Base-by-base conservation (phyloP, 1,140 invertebrate species). In the Andrena cerasifolii region DNA sequence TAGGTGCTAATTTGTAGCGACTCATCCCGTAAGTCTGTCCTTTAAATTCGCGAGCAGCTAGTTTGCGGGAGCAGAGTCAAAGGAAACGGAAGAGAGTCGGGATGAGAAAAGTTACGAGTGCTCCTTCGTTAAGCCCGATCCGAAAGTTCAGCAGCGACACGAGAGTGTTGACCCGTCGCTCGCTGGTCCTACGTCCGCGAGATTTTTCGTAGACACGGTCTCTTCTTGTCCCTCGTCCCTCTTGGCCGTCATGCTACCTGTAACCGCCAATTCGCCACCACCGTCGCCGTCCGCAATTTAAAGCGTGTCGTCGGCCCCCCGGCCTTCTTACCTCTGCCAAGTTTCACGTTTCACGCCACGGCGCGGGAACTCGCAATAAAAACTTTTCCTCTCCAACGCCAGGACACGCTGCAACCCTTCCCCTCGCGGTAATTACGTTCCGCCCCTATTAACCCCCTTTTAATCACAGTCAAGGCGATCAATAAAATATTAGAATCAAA, bases 51-150 rank as follows among this genome's bases (percentile, higher is more conserved):
- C 40, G 26, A 2, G n/a, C 2, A 31, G 28, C 43, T 51, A 36
- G 49, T 53, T 43, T 36, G 33, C n/a, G 24, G 54, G 21, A 82
- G 12, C 51, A 16, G 58, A 63, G 40, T 62, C 47, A 8, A 62
- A 58, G 62, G 47, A 72, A 59, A 36, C 58, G 33, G 45, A 70
- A 28, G 47, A 83, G 31, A 21, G 6, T 24, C 49, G 75, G 59
- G 74, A 81, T 62, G 73, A 75, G 28, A 16, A n/a, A 74, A 80
- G 66, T 84, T 80, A 56, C 54, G 21, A 43, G 26, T 54, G 78
- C 68, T 56, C 49, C 59, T 84, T 80, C 71, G 68, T 80, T 77
- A 80, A 70, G 47, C 40, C 47, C 78, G 73, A 82, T 80, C 36
- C 61, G 59, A 72, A 80, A 78, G 67, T 83, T 84, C 18, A 51